These are phyloP conservation scores for Trypoxylon attenuatum DNA, from an alignment of 2,888 invertebrate genomes.

Conservation along the genomic window DNA sequence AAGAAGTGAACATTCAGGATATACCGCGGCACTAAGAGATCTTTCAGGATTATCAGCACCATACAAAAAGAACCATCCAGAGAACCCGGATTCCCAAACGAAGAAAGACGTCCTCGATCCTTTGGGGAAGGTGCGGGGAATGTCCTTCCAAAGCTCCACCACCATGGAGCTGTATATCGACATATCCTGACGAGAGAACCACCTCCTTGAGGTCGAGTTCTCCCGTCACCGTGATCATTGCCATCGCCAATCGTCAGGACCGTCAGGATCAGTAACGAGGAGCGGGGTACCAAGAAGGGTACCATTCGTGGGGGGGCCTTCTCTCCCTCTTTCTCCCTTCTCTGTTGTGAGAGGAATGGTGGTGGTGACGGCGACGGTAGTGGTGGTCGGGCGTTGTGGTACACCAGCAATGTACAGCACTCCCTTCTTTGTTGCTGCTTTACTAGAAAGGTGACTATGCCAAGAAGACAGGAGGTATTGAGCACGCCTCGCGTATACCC, in stretches of 20 bases:
- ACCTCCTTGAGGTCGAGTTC: neutral
- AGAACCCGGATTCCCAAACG: too few species aligned
- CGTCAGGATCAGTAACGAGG: slow-evolving; percentile 3
- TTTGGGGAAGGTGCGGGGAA: too few species aligned
- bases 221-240: slow-evolving; percentile 13
- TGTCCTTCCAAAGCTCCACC: neutral
- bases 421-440: slow-evolving; percentile 63
- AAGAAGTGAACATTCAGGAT: too few species aligned
- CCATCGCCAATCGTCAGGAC: slow-evolving; percentile 20
- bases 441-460: slow-evolving; percentile 72
- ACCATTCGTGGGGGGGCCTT: neutral
- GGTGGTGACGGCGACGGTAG: slow-evolving; percentile 36
- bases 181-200: neutral
- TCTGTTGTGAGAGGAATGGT: neutral
- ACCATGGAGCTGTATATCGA: too few species aligned
- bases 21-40: too few species aligned
- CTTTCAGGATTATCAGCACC: too few species aligned
- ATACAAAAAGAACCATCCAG: too few species aligned
- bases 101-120: too few species aligned
- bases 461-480: slow-evolving; percentile 70
- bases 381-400: slow-evolving; percentile 43
- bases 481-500: slow-evolving; percentile 65
- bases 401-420: slow-evolving; percentile 33
- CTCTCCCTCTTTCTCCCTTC: neutral
- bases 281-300: neutral